Percentiles rank a stretch among this genome's conserved stretches.
Conservation (phyloP, 1,140 invertebrate species). For the Theocolax elegans region DNA sequence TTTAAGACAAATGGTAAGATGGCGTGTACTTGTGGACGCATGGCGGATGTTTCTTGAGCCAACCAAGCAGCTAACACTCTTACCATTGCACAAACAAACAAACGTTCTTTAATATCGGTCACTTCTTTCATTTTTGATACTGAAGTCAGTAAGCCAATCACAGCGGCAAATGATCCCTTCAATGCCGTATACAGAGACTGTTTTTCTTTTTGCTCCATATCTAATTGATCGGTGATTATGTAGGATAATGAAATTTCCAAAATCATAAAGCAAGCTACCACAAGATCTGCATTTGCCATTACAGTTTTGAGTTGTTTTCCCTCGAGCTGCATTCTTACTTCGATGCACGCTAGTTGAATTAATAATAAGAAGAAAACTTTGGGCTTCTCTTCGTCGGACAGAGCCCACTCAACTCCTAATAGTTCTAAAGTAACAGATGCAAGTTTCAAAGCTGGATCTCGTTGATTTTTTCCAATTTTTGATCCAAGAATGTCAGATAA, state of each 20-base stretch:
- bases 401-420: constrained; percentile 85
- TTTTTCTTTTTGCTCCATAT: constrained; percentile 89
- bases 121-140: constrained; percentile 79
- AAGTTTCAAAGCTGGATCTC: constrained; percentile 87
- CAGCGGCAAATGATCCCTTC: constrained; percentile 88
- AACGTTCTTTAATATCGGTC: constrained; percentile 73
- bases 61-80: constrained; percentile 88
- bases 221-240: constrained; percentile 82
- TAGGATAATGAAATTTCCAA: constrained; percentile 85
- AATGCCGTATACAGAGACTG: constrained; percentile 89
- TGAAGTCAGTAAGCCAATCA: constrained; percentile 79
- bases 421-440: constrained; percentile 82
- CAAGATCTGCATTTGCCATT: constrained; percentile 78
- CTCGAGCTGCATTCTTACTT: constrained; percentile 92
- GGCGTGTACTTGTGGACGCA: constrained; percentile 83
- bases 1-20: constrained; percentile 82
- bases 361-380: constrained; percentile 86
- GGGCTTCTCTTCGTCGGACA: constrained; percentile 81
- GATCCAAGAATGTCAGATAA: constrained; percentile 84
- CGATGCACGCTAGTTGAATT: constrained; percentile 88
- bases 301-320: constrained; percentile 84
- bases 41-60: constrained; percentile 90
- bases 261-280: constrained; percentile 85
- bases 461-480: constrained; percentile 86
- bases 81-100: constrained; percentile 85